phyloP scores from a whole-genome alignment of 2,888 invertebrate species.

The Unio pictorum region DNA sequence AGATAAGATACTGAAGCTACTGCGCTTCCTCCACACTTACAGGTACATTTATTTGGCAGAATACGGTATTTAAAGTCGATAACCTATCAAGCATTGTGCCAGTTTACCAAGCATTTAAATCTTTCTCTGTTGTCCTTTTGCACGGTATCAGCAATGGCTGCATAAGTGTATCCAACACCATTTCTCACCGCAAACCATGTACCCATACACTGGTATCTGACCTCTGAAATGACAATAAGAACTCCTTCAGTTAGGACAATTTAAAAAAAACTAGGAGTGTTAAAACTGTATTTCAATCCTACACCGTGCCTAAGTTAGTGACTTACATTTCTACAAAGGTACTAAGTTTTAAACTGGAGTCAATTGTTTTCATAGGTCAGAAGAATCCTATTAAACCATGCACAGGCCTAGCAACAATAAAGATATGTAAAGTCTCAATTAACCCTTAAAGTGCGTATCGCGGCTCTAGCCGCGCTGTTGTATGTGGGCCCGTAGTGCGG shows the following conservation, averaged over 20 bases:
- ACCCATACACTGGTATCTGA: constrained; percentile 70
- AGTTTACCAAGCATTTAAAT: constrained; percentile 86
- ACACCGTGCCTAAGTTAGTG: background rate
- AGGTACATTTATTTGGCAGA: too few species aligned
- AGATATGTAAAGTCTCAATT: too few species aligned
- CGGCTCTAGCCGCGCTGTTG: too few species aligned
- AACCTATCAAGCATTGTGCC: background rate
- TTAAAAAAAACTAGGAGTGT: too few species aligned
- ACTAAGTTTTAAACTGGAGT: background rate
- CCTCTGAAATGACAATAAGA: constrained; percentile 47
- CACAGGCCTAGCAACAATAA: too few species aligned
- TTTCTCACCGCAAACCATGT: constrained; percentile 62
- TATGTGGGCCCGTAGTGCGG: too few species aligned
- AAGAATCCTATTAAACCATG: too few species aligned
- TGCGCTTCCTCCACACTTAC: too few species aligned
- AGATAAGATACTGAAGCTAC: too few species aligned
- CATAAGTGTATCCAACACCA: constrained; percentile 84
- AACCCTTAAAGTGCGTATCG: too few species aligned
- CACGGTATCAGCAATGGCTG: constrained; percentile 97
- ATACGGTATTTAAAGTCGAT: background rate
- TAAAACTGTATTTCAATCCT: too few species aligned
- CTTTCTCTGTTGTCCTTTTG: constrained; percentile 95
- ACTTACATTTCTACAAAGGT: background rate
- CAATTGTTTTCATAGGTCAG: background rate
- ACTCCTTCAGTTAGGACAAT: background rate